Evolutionary conservation across 1,140 invertebrate genomes (phyloP).

Genomic region (Chionoecetes opilio): DNA sequence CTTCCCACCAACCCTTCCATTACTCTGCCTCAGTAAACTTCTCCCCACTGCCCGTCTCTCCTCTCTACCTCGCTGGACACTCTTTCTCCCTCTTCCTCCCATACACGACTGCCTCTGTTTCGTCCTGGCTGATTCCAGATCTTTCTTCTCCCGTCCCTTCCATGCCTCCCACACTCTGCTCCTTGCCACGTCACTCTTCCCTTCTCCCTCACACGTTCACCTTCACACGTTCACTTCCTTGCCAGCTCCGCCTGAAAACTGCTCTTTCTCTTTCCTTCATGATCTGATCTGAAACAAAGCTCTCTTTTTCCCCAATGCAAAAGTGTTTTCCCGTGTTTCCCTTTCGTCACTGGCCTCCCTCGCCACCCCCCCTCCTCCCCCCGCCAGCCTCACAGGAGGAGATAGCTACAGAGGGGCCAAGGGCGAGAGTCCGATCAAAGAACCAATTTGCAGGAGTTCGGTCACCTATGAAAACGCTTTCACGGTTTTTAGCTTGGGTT

Average conservation of each 20-base stretch:
- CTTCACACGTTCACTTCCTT: background rate
- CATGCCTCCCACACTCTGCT: background rate
- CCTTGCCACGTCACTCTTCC: background rate
- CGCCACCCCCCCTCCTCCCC: background rate
- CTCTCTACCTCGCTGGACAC: background rate
- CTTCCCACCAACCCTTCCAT: background rate
- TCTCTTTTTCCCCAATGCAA: constrained; percentile 31
- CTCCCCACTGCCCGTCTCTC: background rate
- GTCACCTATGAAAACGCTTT: constrained; percentile 71
- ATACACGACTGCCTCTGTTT: too few relatives aligned
- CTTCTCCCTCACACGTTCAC: too few relatives aligned
- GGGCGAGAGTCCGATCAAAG: constrained; percentile 64
- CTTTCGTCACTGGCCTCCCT: background rate
- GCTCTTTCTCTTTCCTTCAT: constrained; percentile 36
- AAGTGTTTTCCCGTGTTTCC: constrained; percentile 22
- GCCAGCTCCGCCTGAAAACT: background rate
- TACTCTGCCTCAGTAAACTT: background rate
- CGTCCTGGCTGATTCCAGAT: too few relatives aligned
- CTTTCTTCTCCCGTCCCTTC: too few relatives aligned
- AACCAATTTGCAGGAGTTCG: constrained; percentile 72
- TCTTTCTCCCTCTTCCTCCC: background rate
- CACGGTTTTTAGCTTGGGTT: constrained; percentile 63
- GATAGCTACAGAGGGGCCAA: constrained; percentile 44
- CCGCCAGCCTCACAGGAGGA: background rate
- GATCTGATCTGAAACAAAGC: background rate